Percentiles rank a stretch among this genome's conserved stretches.
These are phyloP conservation scores for Tragelaphus imberbis DNA, from an alignment of 2,113 vertebrate species.

Conservation along the genomic window DNA sequence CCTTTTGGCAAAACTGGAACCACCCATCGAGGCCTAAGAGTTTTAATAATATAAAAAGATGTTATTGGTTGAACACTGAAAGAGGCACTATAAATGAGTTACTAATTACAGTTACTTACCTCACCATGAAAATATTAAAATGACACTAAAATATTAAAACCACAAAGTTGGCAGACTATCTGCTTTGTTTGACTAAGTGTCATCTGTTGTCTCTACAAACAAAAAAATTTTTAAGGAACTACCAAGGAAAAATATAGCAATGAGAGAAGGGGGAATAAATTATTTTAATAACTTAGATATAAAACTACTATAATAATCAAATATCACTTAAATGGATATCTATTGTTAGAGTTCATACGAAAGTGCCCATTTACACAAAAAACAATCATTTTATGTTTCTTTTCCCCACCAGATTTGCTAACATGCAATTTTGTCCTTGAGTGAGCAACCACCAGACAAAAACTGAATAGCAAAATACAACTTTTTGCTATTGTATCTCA, in stretches of 20 bases:
- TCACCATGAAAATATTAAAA: conserved; percentile 39
- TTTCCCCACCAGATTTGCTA: not conserved
- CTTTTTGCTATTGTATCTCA: not conserved
- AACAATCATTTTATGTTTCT: not conserved
- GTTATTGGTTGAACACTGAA: conserved; percentile 2
- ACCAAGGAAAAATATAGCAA: not conserved
- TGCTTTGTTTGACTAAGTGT: not conserved
- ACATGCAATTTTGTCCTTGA: not conserved
- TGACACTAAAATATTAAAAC: conserved; percentile 1
- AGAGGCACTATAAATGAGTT: conserved; percentile 9
- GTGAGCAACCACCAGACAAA: not conserved
- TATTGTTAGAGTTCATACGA: not conserved
- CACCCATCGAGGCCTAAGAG: conserved; percentile 96
- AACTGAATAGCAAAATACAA: not conserved
- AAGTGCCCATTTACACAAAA: not conserved
- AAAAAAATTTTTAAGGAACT: not conserved
- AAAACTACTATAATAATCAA: not conserved
- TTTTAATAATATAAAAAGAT: conserved; percentile 54
- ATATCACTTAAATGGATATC: not conserved
- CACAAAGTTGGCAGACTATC: not conserved
- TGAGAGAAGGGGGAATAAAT: not conserved
- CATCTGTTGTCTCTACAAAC: conserved; percentile 10
- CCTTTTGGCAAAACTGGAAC: conserved; percentile 99
- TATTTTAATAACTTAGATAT: conserved; percentile 23
- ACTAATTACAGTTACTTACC: conserved; percentile 19